phyloP scores from a whole-genome alignment of 2,888 invertebrate species.

The Cancer borealis region DNA sequence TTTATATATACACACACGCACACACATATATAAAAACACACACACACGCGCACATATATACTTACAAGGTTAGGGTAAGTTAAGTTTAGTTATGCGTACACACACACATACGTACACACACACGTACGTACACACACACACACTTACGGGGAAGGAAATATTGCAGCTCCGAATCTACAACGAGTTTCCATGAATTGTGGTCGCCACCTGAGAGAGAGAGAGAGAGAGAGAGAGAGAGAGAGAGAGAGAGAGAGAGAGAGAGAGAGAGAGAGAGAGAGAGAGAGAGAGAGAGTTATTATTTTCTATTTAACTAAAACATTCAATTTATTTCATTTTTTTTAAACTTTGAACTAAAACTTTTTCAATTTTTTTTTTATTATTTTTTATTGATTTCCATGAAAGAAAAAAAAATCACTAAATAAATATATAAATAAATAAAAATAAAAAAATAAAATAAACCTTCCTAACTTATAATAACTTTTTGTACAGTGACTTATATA shows the following conservation, averaged over 20 bases:
- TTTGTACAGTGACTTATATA: too few species aligned
- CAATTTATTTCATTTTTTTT: too few species aligned
- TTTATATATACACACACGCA: background rate
- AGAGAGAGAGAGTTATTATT: background rate
- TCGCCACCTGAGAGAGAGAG: constrained; percentile 21
- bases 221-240: constrained; percentile 11
- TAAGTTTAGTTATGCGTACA: background rate
- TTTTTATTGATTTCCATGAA: too few species aligned
- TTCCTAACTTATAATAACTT: too few species aligned
- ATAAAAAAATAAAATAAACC: too few species aligned
- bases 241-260: background rate
- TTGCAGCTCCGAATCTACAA: background rate
- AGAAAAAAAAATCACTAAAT: too few species aligned
- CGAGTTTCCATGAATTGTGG: constrained; percentile 40
- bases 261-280: constrained; percentile 17
- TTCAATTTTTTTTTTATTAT: too few species aligned
- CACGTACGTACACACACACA: constrained; percentile 38
- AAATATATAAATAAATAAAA: too few species aligned
- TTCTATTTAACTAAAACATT: too few species aligned
- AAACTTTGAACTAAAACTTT: too few species aligned
- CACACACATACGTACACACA: constrained; percentile 38
- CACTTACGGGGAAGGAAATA: background rate
- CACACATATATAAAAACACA: background rate
- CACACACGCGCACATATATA: too few species aligned
- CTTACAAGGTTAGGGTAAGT: too few species aligned